Evolutionary conservation across 2,113 vertebrate genomes (phyloP).

Genomic region (Notothenia coriiceps): DNA sequence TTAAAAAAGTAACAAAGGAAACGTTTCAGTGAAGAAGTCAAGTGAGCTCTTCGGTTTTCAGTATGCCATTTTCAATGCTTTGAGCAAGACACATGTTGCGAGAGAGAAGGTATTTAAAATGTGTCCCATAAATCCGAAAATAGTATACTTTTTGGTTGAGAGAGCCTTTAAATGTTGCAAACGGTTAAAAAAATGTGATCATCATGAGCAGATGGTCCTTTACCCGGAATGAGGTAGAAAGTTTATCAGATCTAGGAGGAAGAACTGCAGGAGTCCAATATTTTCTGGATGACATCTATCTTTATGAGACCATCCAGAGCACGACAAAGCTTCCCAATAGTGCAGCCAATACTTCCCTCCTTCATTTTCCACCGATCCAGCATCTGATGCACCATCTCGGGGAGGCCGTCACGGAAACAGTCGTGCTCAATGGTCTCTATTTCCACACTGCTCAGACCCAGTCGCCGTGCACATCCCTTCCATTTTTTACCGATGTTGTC

Average conservation of each 20-base stretch:
- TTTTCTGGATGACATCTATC: conserved; percentile 81
- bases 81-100: background rate
- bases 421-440: conserved; percentile 94
- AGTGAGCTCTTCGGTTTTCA: background rate
- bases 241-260: background rate
- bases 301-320: conserved; percentile 83
- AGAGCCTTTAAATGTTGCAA: background rate
- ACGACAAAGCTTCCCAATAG: conserved; percentile 88
- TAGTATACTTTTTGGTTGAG: background rate
- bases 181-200: background rate
- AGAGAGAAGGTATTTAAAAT: background rate
- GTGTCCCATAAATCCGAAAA: background rate
- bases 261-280: conserved; percentile 64
- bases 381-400: conserved; percentile 95
- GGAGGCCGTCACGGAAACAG: conserved; percentile 89
- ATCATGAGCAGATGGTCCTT: background rate
- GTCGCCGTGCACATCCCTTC: conserved; percentile 89
- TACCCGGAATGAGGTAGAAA: background rate
- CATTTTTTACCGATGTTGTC: conserved; percentile 89
- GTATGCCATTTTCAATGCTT: background rate
- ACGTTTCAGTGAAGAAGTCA: no score
- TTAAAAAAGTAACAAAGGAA: background rate
- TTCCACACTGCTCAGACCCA: conserved; percentile 87
- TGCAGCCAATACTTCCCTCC: conserved; percentile 89
- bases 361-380: conserved; percentile 92